phyloP scores from a whole-genome alignment of 2,888 invertebrate species.

The Odontocerum albicorne region DNA sequence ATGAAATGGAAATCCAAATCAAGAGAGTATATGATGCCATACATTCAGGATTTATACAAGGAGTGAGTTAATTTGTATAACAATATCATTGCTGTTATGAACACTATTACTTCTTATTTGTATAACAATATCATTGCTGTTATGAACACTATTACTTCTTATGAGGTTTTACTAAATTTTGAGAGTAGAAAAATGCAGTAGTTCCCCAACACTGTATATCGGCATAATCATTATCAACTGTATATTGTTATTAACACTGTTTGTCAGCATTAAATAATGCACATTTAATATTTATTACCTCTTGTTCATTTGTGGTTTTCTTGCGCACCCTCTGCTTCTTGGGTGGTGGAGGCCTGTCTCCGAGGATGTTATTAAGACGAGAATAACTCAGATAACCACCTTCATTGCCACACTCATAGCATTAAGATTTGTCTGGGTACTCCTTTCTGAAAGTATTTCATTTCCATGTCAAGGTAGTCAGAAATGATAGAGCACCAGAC shows the following conservation, averaged over 20 bases:
- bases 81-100: no score
- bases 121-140: no score
- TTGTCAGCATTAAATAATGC: no score
- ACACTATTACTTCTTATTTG: no score
- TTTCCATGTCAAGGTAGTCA: no score
- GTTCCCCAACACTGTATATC: no score
- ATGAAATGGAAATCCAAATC: constrained; percentile 61
- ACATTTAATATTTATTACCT: no score
- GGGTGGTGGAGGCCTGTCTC: constrained; percentile 66
- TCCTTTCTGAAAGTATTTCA: constrained; percentile 44
- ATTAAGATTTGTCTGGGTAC: constrained; percentile 71
- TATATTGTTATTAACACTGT: no score
- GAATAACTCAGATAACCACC: constrained; percentile 36
- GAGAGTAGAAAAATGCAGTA: not conserved
- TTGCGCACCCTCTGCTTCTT: constrained; percentile 51
- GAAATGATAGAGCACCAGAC: no score
- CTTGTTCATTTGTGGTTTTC: not conserved
- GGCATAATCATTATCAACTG: no score
- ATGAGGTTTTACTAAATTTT: not conserved
- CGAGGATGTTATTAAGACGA: constrained; percentile 56
- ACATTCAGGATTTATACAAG: constrained; percentile 53
- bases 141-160: no score
- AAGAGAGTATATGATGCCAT: constrained; percentile 62
- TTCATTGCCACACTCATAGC: constrained; percentile 54
- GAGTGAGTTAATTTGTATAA: constrained; percentile 45